Conservation (phyloP, 2,113 vertebrate genomes). For the Gobiocypris rarus region DNA sequence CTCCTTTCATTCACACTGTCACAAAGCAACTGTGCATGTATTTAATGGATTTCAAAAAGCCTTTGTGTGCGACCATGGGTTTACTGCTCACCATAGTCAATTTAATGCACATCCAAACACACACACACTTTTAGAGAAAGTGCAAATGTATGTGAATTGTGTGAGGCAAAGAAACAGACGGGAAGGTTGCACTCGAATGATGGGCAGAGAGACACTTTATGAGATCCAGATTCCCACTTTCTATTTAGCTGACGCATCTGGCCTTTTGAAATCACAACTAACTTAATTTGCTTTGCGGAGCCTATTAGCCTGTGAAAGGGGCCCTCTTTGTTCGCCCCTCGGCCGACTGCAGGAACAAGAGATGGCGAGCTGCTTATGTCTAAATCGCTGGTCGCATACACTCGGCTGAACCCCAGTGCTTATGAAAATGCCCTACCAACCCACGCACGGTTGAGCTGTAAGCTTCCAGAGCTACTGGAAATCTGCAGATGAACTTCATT, state of each 20-base stretch:
- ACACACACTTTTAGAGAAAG: neutral
- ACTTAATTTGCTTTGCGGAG: slow-evolving; percentile 23
- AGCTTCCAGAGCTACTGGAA: too few relatives aligned
- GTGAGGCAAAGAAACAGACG: neutral
- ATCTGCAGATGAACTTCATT: too few relatives aligned
- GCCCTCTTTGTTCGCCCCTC: neutral
- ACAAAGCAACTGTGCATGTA: neutral
- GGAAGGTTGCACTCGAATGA: neutral
- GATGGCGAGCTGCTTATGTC: neutral
- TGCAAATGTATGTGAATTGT: neutral
- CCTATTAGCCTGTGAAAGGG: neutral
- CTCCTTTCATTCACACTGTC: neutral
- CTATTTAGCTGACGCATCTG: neutral
- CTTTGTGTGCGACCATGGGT: neutral
- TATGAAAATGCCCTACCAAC: too few relatives aligned
- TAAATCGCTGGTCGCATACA: too few relatives aligned
- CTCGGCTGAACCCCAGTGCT: too few relatives aligned
- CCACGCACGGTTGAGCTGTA: too few relatives aligned
- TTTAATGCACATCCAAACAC: neutral
- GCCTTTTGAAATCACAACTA: slow-evolving; percentile 36
- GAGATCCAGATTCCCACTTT: neutral
- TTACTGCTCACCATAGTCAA: neutral
- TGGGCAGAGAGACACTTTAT: neutral
- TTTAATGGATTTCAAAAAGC: slow-evolving; percentile 11
- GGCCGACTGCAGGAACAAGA: neutral